Evolutionary conservation across 2,888 invertebrate species (phyloP), one percentile per base, ranked within the genome.

Genomic region (Drosophila phalerata): DNA sequence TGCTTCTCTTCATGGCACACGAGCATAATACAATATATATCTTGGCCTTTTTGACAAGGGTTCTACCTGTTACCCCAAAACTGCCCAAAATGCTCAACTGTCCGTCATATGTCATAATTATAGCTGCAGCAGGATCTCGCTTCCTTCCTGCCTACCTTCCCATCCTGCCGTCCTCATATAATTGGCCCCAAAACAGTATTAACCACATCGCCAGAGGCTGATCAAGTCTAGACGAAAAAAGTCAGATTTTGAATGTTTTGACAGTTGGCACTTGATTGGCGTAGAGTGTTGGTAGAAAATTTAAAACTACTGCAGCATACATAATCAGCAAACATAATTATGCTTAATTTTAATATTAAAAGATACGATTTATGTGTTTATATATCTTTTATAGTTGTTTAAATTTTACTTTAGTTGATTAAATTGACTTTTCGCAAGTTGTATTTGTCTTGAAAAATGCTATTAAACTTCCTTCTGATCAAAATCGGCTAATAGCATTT

Each of bases 21-120:
- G 22, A 38, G 49, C 40, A 37, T 6, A 37, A 42, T 10, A 30
- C n/a, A n/a, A n/a, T n/a, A n/a, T n/a, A n/a, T n/a, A n/a, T 47
- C 38, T 25, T 63, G n/a, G 28, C n/a, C 13, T 63, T 64, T 73
- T 85, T 88, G 85, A 85, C 78, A 88, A 79, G 85, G 85, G 85
- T 85, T 69, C 62, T 48, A 49, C 40, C 17, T 56, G 43, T 62
- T 56, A 37, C 17, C 34, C 57, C 57, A 56, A 56, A 56, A 56
- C 55, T 38, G 34, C 51, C 38, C 19, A 19, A 19, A 19, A 19
- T 19, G 19, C 19, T 4, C 52, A 66, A 28, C 42, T 76, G 69
- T 63, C 68, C 82, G 68, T 86, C 86, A 88, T 63, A 77, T 86
- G 89, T 86, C 86, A 86, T 86, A 86, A 86, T 86, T 86, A 86